These are phyloP conservation scores for Alligator mississippiensis DNA, from an alignment of 2,113 vertebrate genomes.

Conservation along the genomic window DNA sequence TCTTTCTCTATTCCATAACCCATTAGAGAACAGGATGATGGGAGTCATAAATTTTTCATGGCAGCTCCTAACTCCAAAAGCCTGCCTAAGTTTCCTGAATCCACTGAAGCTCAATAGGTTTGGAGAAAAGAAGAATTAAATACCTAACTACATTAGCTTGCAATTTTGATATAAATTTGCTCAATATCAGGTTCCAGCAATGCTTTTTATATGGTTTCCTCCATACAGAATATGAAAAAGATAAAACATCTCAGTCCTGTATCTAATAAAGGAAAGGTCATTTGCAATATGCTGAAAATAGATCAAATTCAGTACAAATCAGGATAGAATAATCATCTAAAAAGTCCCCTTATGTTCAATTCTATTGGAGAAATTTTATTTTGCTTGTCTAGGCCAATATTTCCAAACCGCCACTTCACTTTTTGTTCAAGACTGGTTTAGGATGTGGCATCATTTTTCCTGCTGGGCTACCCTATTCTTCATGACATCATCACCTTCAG, in stretches of 20 bases:
- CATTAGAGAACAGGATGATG: neutral
- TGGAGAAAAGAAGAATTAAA: neutral
- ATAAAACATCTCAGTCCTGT: neutral
- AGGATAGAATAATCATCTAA: neutral
- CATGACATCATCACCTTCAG: neutral
- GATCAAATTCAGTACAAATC: neutral
- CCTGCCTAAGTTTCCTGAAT: neutral
- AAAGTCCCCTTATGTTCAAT: neutral
- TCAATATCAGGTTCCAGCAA: neutral
- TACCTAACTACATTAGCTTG: accelerated
- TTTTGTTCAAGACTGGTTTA: neutral
- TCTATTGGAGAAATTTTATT: neutral
- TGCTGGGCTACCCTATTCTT: neutral
- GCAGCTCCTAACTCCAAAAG: neutral
- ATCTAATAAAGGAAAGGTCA: neutral
- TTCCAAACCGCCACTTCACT: neutral
- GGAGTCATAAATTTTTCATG: neutral
- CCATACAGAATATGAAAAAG: neutral
- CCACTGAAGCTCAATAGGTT: neutral
- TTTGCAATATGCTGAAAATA: neutral
- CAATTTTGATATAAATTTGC: neutral
- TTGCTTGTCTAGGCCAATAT: neutral
- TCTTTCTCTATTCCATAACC: no score
- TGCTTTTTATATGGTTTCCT: no score
- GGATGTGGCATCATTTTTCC: neutral